phyloP scores from a whole-genome alignment of 2,113 vertebrate species.

The Colistium nudipinnis region DNA sequence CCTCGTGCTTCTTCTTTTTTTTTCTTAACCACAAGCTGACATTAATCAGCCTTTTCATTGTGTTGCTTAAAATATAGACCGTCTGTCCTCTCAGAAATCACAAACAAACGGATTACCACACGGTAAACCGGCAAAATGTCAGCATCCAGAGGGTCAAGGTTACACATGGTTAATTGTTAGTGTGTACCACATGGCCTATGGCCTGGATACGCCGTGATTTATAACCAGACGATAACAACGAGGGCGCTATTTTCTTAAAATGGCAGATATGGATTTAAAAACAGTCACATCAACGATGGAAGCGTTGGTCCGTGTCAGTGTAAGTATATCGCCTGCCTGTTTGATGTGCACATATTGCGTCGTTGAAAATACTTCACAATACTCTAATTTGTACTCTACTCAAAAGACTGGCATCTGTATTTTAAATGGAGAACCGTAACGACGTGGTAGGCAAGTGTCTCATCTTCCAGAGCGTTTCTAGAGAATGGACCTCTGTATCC shows the following conservation, averaged over 20 bases:
- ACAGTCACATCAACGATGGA: constrained; percentile 73
- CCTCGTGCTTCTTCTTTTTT: neutral
- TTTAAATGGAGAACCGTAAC: neutral
- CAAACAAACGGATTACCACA: neutral
- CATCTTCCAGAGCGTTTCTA: neutral
- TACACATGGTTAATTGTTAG: neutral
- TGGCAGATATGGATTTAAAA: constrained; percentile 75
- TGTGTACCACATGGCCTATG: constrained; percentile 30
- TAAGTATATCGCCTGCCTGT: constrained; percentile 53
- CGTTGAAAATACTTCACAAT: neutral
- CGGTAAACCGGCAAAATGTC: neutral
- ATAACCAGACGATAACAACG: constrained; percentile 62
- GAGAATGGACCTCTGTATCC: neutral
- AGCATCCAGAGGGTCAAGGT: neutral
- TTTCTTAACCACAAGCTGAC: neutral
- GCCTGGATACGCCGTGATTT: constrained; percentile 11
- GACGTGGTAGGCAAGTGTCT: neutral
- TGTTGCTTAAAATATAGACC: constrained; percentile 5
- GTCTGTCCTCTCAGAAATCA: constrained; percentile 1
- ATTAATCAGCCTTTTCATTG: too few species aligned
- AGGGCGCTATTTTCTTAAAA: constrained; percentile 52
- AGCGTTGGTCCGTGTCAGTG: constrained; percentile 73
- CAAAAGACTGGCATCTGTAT: neutral
- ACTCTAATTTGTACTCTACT: neutral
- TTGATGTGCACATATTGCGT: neutral